Percentiles rank a stretch among this genome's conserved stretches.
phyloP scores from a whole-genome alignment of 1,140 invertebrate genomes.

The Lepidotrigona ventralis region DNA sequence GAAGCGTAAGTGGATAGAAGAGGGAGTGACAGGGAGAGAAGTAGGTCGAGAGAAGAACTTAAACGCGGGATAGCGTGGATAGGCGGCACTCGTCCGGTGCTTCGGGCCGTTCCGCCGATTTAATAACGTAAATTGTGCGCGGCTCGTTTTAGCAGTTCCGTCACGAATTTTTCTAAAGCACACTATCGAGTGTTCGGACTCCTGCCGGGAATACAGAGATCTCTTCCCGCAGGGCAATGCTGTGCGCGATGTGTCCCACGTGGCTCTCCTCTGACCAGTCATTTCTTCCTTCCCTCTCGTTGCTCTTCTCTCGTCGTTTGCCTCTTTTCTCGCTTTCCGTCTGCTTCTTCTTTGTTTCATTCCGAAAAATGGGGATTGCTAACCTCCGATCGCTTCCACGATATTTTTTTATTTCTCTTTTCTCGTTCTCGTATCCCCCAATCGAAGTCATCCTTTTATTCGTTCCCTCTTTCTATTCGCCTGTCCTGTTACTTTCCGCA shows the following conservation, averaged over 20 bases:
- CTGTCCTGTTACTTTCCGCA: neutral
- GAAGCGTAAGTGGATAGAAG: conserved; percentile 14
- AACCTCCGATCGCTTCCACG: no score
- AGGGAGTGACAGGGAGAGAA: neutral
- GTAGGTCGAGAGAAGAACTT: conserved; percentile 53
- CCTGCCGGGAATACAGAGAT: conserved; percentile 77
- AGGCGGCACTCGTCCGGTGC: conserved; percentile 72
- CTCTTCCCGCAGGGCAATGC: conserved; percentile 51
- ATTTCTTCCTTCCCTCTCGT: conserved; percentile 4
- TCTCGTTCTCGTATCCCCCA: no score
- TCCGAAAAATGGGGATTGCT: no score
- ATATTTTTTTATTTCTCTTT: no score
- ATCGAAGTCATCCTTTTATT: no score
- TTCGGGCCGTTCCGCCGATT: conserved; percentile 74
- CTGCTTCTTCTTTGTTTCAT: neutral
- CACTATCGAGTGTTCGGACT: conserved; percentile 78
- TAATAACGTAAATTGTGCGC: conserved; percentile 78
- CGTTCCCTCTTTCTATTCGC: no score
- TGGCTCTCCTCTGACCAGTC: conserved; percentile 9
- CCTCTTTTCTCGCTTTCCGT: neutral
- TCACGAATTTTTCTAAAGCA: conserved; percentile 80
- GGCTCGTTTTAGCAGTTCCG: conserved; percentile 72
- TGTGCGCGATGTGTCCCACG: conserved; percentile 44
- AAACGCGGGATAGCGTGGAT: conserved; percentile 63
- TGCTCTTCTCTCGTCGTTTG: neutral